Evolutionary conservation across 2,888 invertebrate genomes (phyloP).

Genomic region (Pollenia angustigena): DNA sequence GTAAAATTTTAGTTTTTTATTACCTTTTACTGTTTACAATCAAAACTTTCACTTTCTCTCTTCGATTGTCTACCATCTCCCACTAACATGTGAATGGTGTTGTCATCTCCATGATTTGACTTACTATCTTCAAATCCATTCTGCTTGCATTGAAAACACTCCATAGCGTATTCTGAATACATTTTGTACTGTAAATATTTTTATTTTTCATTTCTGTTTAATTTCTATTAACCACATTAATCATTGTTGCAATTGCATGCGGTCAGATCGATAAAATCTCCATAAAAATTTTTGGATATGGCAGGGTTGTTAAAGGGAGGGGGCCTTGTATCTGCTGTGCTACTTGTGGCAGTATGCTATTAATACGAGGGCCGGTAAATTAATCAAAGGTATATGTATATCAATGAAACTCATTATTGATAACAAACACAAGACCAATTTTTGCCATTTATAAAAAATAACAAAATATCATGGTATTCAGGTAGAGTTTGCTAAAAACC

Average conservation of each 20-base stretch:
- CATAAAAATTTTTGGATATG: constrained; percentile 58
- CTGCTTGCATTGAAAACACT: neutral
- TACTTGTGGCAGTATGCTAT: constrained; percentile 21
- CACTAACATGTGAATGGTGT: neutral
- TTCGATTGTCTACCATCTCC: neutral
- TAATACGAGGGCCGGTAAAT: constrained; percentile 12
- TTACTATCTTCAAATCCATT: neutral
- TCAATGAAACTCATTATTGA: neutral
- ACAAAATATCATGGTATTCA: too few species aligned
- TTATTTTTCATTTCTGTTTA: constrained; percentile 52
- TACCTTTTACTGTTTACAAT: constrained; percentile 56
- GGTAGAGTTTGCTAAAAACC: too few species aligned
- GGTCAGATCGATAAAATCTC: constrained; percentile 75
- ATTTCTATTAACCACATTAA: constrained; percentile 75
- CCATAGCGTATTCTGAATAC: neutral
- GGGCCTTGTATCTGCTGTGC: constrained; percentile 40
- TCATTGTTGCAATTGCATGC: constrained; percentile 77
- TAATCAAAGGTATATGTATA: neutral
- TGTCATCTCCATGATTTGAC: neutral
- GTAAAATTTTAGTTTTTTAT: constrained; percentile 65
- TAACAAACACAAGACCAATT: too few species aligned
- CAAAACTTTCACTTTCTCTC: constrained; percentile 68
- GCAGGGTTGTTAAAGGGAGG: constrained; percentile 33
- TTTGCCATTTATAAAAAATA: too few species aligned
- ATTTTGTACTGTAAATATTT: constrained; percentile 4